Evolutionary conservation across 2,797 vertebrate species (phyloP).

Genomic region (Enteromius radiatus): DNA sequence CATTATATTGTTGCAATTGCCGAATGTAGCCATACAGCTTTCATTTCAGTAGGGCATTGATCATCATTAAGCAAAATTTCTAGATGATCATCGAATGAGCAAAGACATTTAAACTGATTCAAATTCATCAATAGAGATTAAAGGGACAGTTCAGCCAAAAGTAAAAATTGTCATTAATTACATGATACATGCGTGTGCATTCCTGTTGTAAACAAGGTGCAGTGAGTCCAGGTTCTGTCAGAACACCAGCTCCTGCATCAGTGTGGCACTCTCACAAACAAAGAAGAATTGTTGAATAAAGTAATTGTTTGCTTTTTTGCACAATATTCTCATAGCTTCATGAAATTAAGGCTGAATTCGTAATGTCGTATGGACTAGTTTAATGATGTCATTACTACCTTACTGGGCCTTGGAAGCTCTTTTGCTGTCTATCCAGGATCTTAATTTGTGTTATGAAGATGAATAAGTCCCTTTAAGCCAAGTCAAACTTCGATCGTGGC

Average conservation of each 20-base stretch:
- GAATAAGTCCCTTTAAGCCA: background rate
- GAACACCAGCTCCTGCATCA: no score
- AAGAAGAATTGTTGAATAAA: background rate
- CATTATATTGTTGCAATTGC: background rate
- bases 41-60: background rate
- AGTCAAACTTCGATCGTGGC: background rate
- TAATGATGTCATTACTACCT: background rate
- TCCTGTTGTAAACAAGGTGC: no score
- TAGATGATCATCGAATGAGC: background rate
- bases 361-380: background rate
- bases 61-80: background rate
- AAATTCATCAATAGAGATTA: background rate
- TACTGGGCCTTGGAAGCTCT: background rate
- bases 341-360: background rate
- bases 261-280: background rate
- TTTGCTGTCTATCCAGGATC: background rate
- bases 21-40: background rate
- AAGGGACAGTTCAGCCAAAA: background rate
- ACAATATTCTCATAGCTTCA: background rate
- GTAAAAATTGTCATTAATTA: background rate
- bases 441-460: background rate
- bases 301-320: background rate
- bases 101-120: background rate
- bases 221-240: no score
- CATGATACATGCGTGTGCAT: background rate